phyloP scores from a whole-genome alignment of 2,888 invertebrate genomes.

The Drosophila lacicola region DNA sequence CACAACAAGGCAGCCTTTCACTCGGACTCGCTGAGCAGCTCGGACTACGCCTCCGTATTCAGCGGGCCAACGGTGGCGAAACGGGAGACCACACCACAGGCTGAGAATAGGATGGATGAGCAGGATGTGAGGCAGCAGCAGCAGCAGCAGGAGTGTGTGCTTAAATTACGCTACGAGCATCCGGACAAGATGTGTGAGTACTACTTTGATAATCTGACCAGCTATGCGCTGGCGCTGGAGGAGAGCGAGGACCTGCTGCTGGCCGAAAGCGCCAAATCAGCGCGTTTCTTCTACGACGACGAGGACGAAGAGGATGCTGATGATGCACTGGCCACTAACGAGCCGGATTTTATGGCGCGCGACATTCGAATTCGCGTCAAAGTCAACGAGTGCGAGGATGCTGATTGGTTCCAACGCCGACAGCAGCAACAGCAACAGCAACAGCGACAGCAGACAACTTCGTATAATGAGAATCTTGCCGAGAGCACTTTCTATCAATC shows the following conservation, averaged over 20 bases:
- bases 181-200: slow-evolving; percentile 83
- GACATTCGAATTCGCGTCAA: slow-evolving; percentile 79
- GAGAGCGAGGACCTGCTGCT: slow-evolving; percentile 71
- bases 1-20: slow-evolving; percentile 44
- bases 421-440: slow-evolving; percentile 39
- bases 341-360: slow-evolving; percentile 64
- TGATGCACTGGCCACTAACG: slow-evolving; percentile 22
- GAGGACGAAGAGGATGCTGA: slow-evolving; percentile 27
- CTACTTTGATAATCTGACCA: slow-evolving; percentile 78
- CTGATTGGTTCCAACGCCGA: slow-evolving; percentile 66
- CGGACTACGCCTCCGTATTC: slow-evolving; percentile 85
- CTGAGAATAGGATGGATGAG: background rate
- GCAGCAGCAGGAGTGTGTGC: slow-evolving; percentile 25
- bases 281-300: slow-evolving; percentile 53
- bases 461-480: slow-evolving; percentile 79
- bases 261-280: slow-evolving; percentile 71
- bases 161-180: slow-evolving; percentile 81
- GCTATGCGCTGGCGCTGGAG: slow-evolving; percentile 59
- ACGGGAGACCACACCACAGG: background rate
- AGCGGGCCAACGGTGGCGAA: slow-evolving; percentile 71
- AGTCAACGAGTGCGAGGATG: slow-evolving; percentile 72
- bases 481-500: slow-evolving; percentile 83
- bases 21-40: slow-evolving; percentile 84
- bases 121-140: background rate
- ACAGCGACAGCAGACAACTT: slow-evolving; percentile 28